Conservation (phyloP, 1,140 invertebrate species). For the Musca vetustissima region DNA sequence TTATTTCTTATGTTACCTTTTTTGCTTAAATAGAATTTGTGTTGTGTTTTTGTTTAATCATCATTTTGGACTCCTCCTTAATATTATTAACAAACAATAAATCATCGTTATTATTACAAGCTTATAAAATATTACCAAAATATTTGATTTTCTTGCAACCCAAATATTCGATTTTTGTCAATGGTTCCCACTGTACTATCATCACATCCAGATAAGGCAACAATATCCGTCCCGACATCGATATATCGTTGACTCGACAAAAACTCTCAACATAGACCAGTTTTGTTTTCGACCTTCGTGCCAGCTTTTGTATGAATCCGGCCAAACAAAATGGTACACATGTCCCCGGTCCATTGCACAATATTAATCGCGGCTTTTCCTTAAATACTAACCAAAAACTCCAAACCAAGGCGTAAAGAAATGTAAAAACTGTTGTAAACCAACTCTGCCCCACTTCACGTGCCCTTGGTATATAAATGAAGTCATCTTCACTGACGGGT, state of each 20-base stretch:
- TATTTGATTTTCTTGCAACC: conserved; percentile 64
- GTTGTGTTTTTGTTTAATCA: conserved; percentile 13
- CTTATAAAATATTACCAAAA: conserved; percentile 62
- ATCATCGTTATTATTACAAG: no score
- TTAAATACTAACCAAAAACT: conserved; percentile 71
- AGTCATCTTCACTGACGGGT: conserved; percentile 59
- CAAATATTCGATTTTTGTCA: conserved; percentile 57
- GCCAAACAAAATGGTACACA: conserved; percentile 85
- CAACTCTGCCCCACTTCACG: conserved; percentile 87
- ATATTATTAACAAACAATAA: no score
- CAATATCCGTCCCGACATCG: conserved; percentile 85
- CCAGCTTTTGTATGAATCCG: conserved; percentile 69
- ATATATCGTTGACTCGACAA: conserved; percentile 86
- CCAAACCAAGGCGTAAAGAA: conserved; percentile 68
- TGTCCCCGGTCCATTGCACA: conserved; percentile 95
- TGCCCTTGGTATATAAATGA: conserved; percentile 73
- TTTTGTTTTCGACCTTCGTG: conserved; percentile 65
- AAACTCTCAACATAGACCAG: conserved; percentile 94
- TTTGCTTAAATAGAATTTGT: conserved; percentile 19
- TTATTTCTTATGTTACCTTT: no score
- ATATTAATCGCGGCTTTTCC: conserved; percentile 73
- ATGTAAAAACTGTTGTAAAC: conserved; percentile 75
- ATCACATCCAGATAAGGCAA: conserved; percentile 81
- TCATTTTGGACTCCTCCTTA: neutral
- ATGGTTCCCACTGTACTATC: conserved; percentile 87